phyloP scores from a whole-genome alignment of 92 coral and sea anemone species.

The Parazoanthus atlanticus region DNA sequence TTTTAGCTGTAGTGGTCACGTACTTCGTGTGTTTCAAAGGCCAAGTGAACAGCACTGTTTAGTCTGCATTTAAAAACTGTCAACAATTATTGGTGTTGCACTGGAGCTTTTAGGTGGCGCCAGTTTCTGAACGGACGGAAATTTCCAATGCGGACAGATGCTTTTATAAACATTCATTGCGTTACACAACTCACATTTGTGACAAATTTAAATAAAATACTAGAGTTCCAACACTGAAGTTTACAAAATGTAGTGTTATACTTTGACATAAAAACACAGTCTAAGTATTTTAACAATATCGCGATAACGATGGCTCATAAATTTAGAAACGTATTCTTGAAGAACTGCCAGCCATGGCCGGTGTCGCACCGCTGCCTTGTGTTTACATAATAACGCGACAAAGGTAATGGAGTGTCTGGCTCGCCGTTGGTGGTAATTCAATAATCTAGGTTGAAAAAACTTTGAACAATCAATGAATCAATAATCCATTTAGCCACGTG shows the following conservation, averaged over 20 bases:
- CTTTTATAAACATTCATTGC: neutral
- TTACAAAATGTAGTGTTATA: neutral
- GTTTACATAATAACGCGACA: too few species aligned
- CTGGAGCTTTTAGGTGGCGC: slow-evolving; percentile 26
- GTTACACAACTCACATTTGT: slow-evolving; percentile 6
- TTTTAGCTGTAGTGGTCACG: neutral
- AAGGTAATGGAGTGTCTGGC: too few species aligned
- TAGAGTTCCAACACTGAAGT: neutral
- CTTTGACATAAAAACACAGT: neutral
- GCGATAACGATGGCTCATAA: too few species aligned
- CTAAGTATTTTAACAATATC: slow-evolving; percentile 1
- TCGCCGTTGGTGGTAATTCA: too few species aligned
- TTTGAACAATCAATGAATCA: too few species aligned
- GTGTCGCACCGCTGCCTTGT: too few species aligned
- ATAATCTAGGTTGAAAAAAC: too few species aligned
- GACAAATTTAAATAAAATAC: neutral
- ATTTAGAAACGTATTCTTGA: too few species aligned
- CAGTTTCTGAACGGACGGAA: slow-evolving; percentile 5
- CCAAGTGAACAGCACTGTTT: slow-evolving; percentile 23
- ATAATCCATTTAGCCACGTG: too few species aligned
- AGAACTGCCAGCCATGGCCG: too few species aligned
- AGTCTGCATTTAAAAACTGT: slow-evolving; percentile 20
- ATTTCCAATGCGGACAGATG: slow-evolving; percentile 2
- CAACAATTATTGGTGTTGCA: slow-evolving; percentile 29
- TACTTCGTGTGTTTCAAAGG: neutral